A percentile compares a stretch with the other conserved stretches of the same genome.
Evolutionary conservation across 2,113 vertebrate species (phyloP).

Genomic region (Zosterops japonicus): DNA sequence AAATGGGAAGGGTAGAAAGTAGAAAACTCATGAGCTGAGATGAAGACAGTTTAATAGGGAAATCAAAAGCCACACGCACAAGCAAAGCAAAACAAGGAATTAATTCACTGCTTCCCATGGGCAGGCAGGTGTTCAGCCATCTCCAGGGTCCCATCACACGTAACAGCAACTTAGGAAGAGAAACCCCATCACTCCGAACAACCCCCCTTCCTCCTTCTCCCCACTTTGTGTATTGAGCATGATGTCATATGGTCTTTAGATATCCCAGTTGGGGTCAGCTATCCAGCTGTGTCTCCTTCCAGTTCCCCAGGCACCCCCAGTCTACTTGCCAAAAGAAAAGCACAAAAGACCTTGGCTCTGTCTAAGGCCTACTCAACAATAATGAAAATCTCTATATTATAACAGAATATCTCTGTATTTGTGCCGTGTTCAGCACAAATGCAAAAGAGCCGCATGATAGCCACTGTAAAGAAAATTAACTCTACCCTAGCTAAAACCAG

Average conservation of each 20-base stretch:
- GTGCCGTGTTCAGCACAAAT: neutral
- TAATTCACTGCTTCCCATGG: neutral
- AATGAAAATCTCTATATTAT: neutral
- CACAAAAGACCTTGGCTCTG: neutral
- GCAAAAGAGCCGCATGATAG: neutral
- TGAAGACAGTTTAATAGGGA: neutral
- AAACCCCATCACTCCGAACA: neutral
- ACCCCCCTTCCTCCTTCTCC: neutral
- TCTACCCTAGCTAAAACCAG: neutral
- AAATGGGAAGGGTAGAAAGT: neutral
- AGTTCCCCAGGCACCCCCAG: neutral
- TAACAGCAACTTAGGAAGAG: neutral
- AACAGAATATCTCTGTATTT: neutral
- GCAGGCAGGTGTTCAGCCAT: neutral
- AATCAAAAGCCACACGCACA: neutral
- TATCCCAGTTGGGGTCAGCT: neutral
- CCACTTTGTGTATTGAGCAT: neutral
- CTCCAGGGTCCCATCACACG: rapidly evolving
- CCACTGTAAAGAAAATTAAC: neutral
- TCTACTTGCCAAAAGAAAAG: neutral
- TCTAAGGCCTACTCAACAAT: neutral
- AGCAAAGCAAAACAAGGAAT: neutral
- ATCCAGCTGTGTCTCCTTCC: neutral
- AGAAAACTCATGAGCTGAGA: neutral
- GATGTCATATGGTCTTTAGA: neutral